Evolutionary conservation across 2,888 invertebrate genomes (phyloP).

Genomic region (Falcaria lacertinaria): DNA sequence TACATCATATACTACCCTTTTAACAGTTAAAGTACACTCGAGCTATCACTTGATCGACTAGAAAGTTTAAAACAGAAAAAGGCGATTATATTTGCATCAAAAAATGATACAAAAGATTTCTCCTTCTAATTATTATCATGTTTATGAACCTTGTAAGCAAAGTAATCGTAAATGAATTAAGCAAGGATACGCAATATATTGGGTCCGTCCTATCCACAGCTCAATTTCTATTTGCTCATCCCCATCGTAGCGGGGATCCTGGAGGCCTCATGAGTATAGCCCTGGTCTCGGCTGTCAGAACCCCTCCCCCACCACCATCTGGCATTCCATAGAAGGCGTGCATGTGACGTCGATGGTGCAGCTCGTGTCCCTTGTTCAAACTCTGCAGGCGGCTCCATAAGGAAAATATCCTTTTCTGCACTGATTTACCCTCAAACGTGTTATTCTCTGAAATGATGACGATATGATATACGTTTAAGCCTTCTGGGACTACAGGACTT

Average conservation of each 20-base stretch:
- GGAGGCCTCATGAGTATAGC: conserved; percentile 63
- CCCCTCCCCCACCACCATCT: conserved; percentile 44
- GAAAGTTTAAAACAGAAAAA: too few species aligned
- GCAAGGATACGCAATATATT: neutral
- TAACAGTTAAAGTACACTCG: too few species aligned
- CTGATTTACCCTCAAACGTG: conserved; percentile 36
- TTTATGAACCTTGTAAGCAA: neutral
- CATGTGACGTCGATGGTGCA: conserved; percentile 62
- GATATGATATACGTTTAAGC: too few species aligned
- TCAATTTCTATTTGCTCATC: conserved; percentile 36
- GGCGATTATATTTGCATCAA: too few species aligned
- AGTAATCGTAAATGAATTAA: neutral
- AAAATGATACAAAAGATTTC: too few species aligned
- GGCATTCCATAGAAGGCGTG: conserved; percentile 64
- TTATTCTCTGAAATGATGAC: conserved; percentile 30
- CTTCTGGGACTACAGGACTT: too few species aligned
- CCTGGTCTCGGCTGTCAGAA: conserved; percentile 65
- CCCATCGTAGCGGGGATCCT: conserved; percentile 71
- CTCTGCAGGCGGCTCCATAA: conserved; percentile 69
- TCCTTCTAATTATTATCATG: too few species aligned
- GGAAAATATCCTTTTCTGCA: conserved; percentile 66
- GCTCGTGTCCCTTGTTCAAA: conserved; percentile 62
- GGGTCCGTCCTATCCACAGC: neutral
- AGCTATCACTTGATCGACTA: too few species aligned
- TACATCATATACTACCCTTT: too few species aligned